Percentiles rank a stretch among this genome's conserved stretches.
phyloP scores from a whole-genome alignment of 1,140 invertebrate genomes.

The Ostrea denselamellosa region DNA sequence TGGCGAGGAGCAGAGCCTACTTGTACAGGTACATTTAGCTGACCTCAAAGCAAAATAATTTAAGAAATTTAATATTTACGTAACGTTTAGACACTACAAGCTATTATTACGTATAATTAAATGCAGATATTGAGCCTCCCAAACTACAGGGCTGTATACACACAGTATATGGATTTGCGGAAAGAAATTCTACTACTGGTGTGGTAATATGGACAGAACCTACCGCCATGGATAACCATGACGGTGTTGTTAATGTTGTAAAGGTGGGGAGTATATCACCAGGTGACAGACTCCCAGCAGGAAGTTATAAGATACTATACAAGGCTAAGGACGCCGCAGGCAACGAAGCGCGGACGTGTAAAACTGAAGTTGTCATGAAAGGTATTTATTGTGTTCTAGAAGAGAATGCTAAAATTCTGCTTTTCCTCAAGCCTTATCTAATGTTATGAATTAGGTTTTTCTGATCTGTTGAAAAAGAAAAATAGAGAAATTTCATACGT shows the following conservation, averaged over 20 bases:
- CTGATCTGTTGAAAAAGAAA: background rate
- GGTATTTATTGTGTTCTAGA: background rate
- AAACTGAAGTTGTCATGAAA: conserved; percentile 50
- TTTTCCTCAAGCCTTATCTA: too few relatives aligned
- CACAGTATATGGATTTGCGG: conserved; percentile 23
- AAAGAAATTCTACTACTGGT: background rate
- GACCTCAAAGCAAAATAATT: too few relatives aligned
- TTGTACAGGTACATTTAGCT: conserved; percentile 35
- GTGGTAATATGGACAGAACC: conserved; percentile 37
- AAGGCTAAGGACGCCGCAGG: conserved; percentile 38
- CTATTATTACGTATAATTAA: background rate
- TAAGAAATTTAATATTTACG: too few relatives aligned
- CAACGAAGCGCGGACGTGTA: conserved; percentile 45
- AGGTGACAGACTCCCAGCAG: background rate
- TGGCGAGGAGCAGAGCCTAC: conserved; percentile 39
- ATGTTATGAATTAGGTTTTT: too few relatives aligned
- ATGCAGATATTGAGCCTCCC: conserved; percentile 43
- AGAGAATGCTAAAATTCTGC: background rate
- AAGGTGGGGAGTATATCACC: background rate
- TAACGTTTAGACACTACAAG: too few relatives aligned
- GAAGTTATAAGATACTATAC: conserved; percentile 44
- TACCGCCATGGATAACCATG: conserved; percentile 41
- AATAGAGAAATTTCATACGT: background rate
- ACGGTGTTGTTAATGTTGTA: background rate
- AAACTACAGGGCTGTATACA: conserved; percentile 26